Evolutionary conservation across 2,888 invertebrate genomes (phyloP), one percentile per base, ranked within the genome.

Genomic region (Andrena hattorfiana): DNA sequence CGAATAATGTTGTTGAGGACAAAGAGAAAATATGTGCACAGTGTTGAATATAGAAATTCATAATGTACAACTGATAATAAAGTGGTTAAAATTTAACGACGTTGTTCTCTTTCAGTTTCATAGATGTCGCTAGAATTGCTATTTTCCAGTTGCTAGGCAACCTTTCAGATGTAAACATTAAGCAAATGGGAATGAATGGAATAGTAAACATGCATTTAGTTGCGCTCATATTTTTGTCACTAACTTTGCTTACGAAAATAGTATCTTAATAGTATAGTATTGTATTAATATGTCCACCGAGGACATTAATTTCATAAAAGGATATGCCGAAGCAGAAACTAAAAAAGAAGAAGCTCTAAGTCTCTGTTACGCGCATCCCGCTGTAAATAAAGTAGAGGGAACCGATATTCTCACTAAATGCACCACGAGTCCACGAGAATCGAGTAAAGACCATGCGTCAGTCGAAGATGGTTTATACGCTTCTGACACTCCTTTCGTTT

Each of bases 381-480:
- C 42, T 28, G 69, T 89, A 30, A 71, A 81, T 1, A 59, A 81
- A 23, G n/a, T 49, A 8, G 30, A 86, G 1, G 62, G 76, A 8
- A 74, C 73, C n/a, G 80, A 73, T 13, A 69, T 91, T 4, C 60
- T 92, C 8, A 77, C 74, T 4, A 84, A 32, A 30, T 26, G 72
- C 2, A 86, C 51, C 6, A 71, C 74, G 20, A 76, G 64, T 63
- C 80, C 83, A 3, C 82, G 80, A 51, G 49, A 74, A 51, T 54
- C 66, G 35, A 8, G 20, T 42, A n/a, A 56, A 16, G 49, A 79
- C 51, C 56, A 6, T 4, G 7, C 59, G 8, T 66, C 77, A 5
- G 78, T 32, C 20, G 92, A 90, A 32, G 92, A 92, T 76, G 93
- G 92, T 30, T 86, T 93, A 2, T 92, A 90, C 72, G 85, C 87